A percentile compares a stretch with the other conserved stretches of the same genome.
phyloP scores from a whole-genome alignment of 2,888 invertebrate genomes.

The Eretmocerus hayati region DNA sequence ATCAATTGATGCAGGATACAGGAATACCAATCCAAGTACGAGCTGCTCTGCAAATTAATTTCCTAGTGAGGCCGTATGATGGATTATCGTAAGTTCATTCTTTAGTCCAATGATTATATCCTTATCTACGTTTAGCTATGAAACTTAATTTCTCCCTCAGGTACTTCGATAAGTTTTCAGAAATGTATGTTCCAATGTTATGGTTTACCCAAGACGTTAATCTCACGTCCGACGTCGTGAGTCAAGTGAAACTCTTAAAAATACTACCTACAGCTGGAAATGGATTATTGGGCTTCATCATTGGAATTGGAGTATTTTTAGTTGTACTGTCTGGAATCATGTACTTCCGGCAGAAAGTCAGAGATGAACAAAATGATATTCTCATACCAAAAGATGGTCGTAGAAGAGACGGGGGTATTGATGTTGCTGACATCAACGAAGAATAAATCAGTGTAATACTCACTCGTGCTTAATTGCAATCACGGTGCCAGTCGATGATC shows the following conservation, averaged over 20 bases:
- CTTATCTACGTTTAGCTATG: not conserved
- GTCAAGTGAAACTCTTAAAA: conserved; percentile 51
- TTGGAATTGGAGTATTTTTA: conserved; percentile 48
- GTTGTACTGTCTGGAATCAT: conserved; percentile 40
- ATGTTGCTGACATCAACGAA: too few relatives aligned
- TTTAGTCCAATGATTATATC: conserved; percentile 4
- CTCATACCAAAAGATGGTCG: conserved; percentile 13
- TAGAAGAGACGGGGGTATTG: not conserved
- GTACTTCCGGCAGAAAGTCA: conserved; percentile 37
- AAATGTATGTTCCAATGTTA: conserved; percentile 63
- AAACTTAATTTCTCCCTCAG: conserved; percentile 43
- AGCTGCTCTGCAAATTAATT: conserved; percentile 73
- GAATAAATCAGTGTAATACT: too few relatives aligned
- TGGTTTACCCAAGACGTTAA: conserved; percentile 68
- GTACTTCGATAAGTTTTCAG: conserved; percentile 51
- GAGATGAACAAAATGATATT: conserved; percentile 33
- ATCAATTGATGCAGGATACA: conserved; percentile 54
- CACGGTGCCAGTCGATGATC: too few relatives aligned
- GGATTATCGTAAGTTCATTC: conserved; percentile 49
- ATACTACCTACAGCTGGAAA: conserved; percentile 47
- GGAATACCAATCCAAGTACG: conserved; percentile 70
- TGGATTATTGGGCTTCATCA: conserved; percentile 50
- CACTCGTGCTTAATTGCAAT: too few relatives aligned
- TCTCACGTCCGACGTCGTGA: conserved; percentile 54
- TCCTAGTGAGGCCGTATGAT: conserved; percentile 51